These are phyloP conservation scores for Silurus meridionalis DNA, from an alignment of 2,113 vertebrate genomes.

Conservation along the genomic window DNA sequence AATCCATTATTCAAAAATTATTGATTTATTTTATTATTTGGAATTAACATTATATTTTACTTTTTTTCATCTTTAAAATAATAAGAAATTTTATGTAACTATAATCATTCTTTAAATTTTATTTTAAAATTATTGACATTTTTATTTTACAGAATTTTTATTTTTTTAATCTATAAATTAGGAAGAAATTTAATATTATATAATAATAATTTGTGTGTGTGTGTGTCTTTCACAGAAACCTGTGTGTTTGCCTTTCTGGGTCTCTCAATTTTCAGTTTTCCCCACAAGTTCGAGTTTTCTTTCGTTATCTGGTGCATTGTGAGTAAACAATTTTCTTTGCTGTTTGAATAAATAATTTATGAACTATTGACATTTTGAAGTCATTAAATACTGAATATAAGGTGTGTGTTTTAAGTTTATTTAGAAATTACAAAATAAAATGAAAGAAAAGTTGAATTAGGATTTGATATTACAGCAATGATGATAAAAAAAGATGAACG, in stretches of 20 bases:
- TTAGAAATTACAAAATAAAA: background rate
- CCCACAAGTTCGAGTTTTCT: slow-evolving; percentile 97
- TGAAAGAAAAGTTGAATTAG: background rate
- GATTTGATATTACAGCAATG: background rate
- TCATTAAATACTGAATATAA: background rate
- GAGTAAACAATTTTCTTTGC: slow-evolving; percentile 66
- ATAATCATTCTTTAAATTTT: too few relatives aligned
- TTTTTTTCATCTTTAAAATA: too few relatives aligned
- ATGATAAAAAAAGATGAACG: background rate
- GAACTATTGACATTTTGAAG: background rate
- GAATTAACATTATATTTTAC: too few relatives aligned
- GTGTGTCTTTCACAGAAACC: slow-evolving; percentile 80
- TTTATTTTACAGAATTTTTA: too few relatives aligned
- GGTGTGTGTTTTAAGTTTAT: background rate
- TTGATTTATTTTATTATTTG: too few relatives aligned
- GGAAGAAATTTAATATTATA: too few relatives aligned
- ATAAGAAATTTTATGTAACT: too few relatives aligned
- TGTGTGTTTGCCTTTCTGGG: slow-evolving; percentile 98
- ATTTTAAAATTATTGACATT: too few relatives aligned
- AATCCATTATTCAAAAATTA: too few relatives aligned
- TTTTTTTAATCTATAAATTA: too few relatives aligned
- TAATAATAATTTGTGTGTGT: background rate
- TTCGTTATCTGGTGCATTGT: slow-evolving; percentile 99
- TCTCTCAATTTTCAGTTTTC: slow-evolving; percentile 98
- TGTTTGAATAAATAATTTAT: background rate